Percentiles rank a stretch among this genome's conserved stretches.
These are phyloP conservation scores for Pocillopora meandrina DNA, from an alignment of 92 coral and sea anemone species.

Conservation along the genomic window DNA sequence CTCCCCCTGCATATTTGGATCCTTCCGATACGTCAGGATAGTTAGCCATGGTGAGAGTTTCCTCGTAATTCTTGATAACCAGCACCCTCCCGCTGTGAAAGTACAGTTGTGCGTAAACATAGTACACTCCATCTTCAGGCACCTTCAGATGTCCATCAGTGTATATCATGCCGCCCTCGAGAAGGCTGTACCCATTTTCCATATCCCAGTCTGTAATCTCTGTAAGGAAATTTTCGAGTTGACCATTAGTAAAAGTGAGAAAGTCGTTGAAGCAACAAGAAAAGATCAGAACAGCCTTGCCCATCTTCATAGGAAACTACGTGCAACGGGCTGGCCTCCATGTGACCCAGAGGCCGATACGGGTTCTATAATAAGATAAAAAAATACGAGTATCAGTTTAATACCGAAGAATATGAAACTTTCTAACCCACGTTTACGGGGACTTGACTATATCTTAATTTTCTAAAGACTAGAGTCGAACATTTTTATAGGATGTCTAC, in stretches of 20 bases:
- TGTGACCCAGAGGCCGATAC: background rate
- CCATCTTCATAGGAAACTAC: background rate
- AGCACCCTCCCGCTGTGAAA: constrained; percentile 46
- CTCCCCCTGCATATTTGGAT: background rate
- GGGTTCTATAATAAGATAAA: background rate
- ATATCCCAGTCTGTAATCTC: constrained; percentile 9
- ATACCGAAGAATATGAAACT: too few species aligned
- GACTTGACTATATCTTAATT: too few species aligned
- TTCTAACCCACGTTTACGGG: too few species aligned
- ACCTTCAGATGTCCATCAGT: constrained; percentile 62
- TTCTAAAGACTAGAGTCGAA: too few species aligned
- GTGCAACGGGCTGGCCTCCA: background rate
- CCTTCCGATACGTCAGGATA: background rate
- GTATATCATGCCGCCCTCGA: constrained; percentile 75
- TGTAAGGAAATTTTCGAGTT: background rate
- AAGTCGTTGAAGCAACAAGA: background rate
- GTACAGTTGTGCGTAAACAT: constrained; percentile 71
- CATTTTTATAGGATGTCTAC: too few species aligned
- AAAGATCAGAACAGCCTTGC: background rate
- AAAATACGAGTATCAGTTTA: too few species aligned
- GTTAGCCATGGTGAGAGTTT: background rate
- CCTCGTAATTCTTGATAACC: constrained; percentile 38
- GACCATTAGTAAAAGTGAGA: background rate
- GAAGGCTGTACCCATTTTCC: constrained; percentile 2
- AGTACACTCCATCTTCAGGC: constrained; percentile 71